Percentiles rank a stretch among this genome's conserved stretches.
These are phyloP conservation scores for Rhineura floridana DNA, from an alignment of 2,113 vertebrate species.

Conservation along the genomic window DNA sequence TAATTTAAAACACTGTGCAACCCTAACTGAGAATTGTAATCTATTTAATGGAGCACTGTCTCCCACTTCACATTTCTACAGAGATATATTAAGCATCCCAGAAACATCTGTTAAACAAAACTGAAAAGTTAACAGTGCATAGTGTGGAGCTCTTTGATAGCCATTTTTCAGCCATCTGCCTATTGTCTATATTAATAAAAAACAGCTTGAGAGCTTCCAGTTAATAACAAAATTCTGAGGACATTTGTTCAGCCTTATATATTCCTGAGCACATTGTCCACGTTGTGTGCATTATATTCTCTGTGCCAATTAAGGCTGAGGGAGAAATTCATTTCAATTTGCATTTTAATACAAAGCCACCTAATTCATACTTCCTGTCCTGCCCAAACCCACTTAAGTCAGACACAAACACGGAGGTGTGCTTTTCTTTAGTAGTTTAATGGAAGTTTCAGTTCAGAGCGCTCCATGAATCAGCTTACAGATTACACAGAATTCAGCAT, in stretches of 20 bases:
- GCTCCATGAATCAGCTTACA: no score
- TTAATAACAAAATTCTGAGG: conserved; percentile 18
- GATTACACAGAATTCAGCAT: no score
- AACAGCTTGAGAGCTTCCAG: conserved; percentile 49
- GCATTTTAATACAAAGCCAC: no score
- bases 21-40: conserved; percentile 43
- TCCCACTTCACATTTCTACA: conserved; percentile 29
- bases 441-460: no score
- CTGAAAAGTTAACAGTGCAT: conserved; percentile 65
- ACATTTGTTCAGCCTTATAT: background rate
- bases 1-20: conserved; percentile 52
- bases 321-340: no score
- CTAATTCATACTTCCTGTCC: no score
- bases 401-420: no score
- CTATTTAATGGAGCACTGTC: conserved; percentile 40
- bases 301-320: background rate
- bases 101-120: conserved; percentile 76
- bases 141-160: conserved; percentile 55
- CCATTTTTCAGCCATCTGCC: conserved; percentile 62
- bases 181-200: conserved; percentile 52
- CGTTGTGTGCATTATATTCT: background rate
- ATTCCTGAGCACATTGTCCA: background rate
- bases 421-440: no score
- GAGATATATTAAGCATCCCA: conserved; percentile 52
- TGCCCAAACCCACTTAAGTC: no score